Conservation (phyloP, 2,797 vertebrate species). For the Cirrhinus molitorella region DNA sequence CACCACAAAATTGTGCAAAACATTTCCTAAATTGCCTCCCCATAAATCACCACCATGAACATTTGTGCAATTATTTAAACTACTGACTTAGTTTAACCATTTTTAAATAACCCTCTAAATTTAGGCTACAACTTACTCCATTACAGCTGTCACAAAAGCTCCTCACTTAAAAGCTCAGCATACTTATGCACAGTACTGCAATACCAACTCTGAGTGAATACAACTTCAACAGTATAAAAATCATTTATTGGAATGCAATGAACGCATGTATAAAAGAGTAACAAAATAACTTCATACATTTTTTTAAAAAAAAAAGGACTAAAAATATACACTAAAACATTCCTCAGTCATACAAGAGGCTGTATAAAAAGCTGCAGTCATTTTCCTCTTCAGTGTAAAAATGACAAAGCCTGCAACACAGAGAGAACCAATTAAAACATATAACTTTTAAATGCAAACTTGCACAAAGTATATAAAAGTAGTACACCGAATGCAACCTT, state of each 20-base stretch:
- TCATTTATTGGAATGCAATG: neutral
- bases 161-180: neutral
- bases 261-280: neutral
- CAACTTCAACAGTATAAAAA: neutral
- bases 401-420: constrained; percentile 19
- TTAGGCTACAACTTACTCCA: neutral
- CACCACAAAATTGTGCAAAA: too few relatives aligned
- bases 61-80: too few relatives aligned
- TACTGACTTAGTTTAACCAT: too few relatives aligned
- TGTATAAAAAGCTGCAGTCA: neutral
- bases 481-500: neutral
- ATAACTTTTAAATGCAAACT: too few relatives aligned
- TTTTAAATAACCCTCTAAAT: too few relatives aligned
- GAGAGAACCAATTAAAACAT: neutral
- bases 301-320: neutral
- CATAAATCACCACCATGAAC: too few relatives aligned
- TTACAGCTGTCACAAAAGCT: neutral
- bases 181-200: neutral
- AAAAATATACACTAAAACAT: neutral
- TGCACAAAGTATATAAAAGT: too few relatives aligned
- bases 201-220: neutral
- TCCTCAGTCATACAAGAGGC: neutral
- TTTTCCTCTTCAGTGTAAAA: neutral
- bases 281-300: neutral
- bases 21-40: too few relatives aligned